Percentiles rank a stretch among this genome's conserved stretches.
These are phyloP conservation scores for Ommatoiulus sabulosus DNA, from an alignment of 2,888 invertebrate genomes.

Conservation along the genomic window DNA sequence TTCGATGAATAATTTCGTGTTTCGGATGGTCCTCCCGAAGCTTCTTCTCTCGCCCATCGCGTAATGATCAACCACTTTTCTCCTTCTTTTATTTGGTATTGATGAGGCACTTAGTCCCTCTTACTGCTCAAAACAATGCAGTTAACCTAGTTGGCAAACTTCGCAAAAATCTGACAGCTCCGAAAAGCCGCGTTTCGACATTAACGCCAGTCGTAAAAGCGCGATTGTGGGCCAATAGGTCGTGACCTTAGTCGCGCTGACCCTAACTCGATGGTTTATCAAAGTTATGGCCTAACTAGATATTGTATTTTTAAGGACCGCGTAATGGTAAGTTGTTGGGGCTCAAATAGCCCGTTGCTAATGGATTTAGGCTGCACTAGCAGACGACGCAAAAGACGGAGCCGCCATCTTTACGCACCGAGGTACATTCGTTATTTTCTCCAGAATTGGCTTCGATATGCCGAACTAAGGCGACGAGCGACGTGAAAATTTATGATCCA, in stretches of 20 bases:
- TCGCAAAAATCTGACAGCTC: background rate
- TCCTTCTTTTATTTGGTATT: background rate
- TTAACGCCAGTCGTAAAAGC: background rate
- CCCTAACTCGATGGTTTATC: background rate
- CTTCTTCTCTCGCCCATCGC: background rate
- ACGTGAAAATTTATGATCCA: too few relatives aligned
- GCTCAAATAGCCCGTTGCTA: too few relatives aligned
- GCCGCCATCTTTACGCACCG: too few relatives aligned
- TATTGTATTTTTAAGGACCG: background rate
- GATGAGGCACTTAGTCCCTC: background rate
- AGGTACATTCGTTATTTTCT: too few relatives aligned
- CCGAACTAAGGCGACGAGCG: too few relatives aligned
- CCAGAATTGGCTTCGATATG: too few relatives aligned
- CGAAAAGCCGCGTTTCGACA: too few relatives aligned
- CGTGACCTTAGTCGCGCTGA: background rate
- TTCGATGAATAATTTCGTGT: background rate
- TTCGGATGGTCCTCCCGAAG: background rate
- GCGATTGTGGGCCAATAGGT: background rate
- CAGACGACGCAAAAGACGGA: too few relatives aligned
- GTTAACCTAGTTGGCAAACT: background rate
- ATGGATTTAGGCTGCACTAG: too few relatives aligned
- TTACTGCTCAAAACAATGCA: background rate
- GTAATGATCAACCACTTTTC: background rate
- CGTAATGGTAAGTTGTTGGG: background rate
- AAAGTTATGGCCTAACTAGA: background rate